Base-by-base conservation (phyloP, 2,113 vertebrate species). In the Ptychochromis oligacanthus region DNA sequence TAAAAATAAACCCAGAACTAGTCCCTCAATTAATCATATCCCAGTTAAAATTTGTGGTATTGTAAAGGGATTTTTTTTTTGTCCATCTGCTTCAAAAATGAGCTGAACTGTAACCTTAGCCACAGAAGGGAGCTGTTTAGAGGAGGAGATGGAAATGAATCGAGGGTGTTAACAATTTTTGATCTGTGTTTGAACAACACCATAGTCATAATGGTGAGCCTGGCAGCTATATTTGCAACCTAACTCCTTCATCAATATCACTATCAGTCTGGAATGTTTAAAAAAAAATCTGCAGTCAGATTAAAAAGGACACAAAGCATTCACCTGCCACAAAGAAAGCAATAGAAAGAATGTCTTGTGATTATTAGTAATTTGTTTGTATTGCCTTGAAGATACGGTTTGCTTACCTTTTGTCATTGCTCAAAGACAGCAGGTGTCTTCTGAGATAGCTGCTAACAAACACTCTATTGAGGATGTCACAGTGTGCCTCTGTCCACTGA, bases 1-100 rank as follows among this genome's bases (percentile, higher is more conserved):
- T 86, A 92, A 93, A 91, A 88, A 91, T 92, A 94, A 78, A 86
- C 67, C 70, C 57, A 6, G 10, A 31, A 85, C 83, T 31, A 62
- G 75, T 84, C 81, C 79, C 89, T 87, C 79, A 90, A 87, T 95
- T 94, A 94, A 94, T 92, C 89, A 88, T 80, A 86, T 87, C 57
- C 72, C 31, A 20, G 88, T 91, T 87, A 78, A 87, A 72, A 91
- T 81, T 40, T 87, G 76, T 82, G 55, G 52, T 24, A 61, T 83
- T 88, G 64, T 70, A 56, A 85, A 67, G 54, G 80, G 79, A 82
- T 77, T 78, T 83, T 34, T 78, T n/a, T 72, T 72, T 49, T 20
- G 24, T 70, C 56, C 75, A 72, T 85, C 75, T 90, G 82, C 83
- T 82, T 79, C 46, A 18, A 72, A 77, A 31, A 10, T 4, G 52